Conservation (phyloP, 2,888 invertebrate genomes). For the Hirudinaria manillensis region DNA sequence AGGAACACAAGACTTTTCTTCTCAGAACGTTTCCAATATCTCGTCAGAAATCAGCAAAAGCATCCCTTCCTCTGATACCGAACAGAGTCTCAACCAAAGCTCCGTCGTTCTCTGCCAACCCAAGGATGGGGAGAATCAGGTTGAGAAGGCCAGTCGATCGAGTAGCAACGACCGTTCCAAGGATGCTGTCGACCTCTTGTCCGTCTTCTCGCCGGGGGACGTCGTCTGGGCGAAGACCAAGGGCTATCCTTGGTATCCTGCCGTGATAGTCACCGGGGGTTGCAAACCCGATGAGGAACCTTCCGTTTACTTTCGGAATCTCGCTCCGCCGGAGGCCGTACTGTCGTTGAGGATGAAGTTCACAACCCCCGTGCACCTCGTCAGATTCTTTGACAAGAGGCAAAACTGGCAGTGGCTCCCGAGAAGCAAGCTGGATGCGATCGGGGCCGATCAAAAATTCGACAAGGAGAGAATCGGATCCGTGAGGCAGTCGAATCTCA, state of each 20-base stretch:
- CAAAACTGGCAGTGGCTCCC: conserved; percentile 94
- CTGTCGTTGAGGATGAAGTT: conserved; percentile 71
- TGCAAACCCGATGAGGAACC: background rate
- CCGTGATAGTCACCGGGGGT: conserved; percentile 57
- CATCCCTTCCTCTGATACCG: background rate
- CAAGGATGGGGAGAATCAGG: background rate
- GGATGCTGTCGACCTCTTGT: background rate
- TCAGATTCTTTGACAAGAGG: conserved; percentile 90
- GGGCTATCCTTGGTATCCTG: conserved; percentile 95
- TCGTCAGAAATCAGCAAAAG: background rate
- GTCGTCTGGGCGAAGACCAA: conserved; percentile 95
- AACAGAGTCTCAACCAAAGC: background rate
- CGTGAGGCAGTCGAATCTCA: conserved; percentile 65
- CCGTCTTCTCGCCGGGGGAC: conserved; percentile 56
- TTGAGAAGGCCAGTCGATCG: conserved; percentile 5
- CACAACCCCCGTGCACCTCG: conserved; percentile 76
- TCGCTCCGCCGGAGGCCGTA: conserved; percentile 82
- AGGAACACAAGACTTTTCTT: background rate
- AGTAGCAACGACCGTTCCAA: conserved; percentile 10
- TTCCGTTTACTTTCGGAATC: conserved; percentile 9
- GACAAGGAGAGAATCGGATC: conserved; percentile 74
- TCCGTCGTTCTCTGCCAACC: background rate
- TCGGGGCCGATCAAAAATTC: conserved; percentile 67
- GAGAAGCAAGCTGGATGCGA: conserved; percentile 77
- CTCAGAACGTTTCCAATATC: background rate